Conservation (phyloP, 2,113 vertebrate species). For the Oreochromis aureus region DNA sequence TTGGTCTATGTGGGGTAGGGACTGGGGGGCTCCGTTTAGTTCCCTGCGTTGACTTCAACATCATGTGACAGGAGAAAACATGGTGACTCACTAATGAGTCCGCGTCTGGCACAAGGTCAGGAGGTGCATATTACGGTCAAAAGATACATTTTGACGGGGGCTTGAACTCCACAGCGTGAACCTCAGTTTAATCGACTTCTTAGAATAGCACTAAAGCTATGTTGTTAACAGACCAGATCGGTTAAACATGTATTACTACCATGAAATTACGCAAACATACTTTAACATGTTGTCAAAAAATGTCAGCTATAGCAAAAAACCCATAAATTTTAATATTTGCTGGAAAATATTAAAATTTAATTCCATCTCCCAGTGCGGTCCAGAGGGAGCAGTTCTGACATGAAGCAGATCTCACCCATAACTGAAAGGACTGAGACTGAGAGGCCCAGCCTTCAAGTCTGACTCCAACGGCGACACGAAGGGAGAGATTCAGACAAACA, state of each 20-base stretch:
- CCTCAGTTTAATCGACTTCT: background rate
- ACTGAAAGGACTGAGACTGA: background rate
- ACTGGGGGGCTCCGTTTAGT: background rate
- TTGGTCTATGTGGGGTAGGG: background rate
- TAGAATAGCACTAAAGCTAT: background rate
- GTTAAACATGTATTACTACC: background rate
- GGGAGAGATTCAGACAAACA: constrained; percentile 34
- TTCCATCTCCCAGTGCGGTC: background rate
- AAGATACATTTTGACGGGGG: background rate
- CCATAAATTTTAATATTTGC: background rate
- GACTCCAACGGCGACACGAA: constrained; percentile 15
- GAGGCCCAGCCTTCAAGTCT: background rate
- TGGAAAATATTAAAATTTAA: background rate
- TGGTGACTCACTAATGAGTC: constrained; percentile 40
- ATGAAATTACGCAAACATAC: background rate
- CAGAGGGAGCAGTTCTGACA: background rate
- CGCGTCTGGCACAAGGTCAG: constrained; percentile 24
- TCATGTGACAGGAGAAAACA: constrained; percentile 58
- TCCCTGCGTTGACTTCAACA: constrained; percentile 26
- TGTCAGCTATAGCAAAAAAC: background rate
- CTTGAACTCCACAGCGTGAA: background rate
- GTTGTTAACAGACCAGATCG: background rate
- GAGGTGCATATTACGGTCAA: constrained; percentile 25
- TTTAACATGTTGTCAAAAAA: background rate
- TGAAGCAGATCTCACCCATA: background rate